phyloP scores from a whole-genome alignment of 2,797 vertebrate species.

The Jordanella pulchra region DNA sequence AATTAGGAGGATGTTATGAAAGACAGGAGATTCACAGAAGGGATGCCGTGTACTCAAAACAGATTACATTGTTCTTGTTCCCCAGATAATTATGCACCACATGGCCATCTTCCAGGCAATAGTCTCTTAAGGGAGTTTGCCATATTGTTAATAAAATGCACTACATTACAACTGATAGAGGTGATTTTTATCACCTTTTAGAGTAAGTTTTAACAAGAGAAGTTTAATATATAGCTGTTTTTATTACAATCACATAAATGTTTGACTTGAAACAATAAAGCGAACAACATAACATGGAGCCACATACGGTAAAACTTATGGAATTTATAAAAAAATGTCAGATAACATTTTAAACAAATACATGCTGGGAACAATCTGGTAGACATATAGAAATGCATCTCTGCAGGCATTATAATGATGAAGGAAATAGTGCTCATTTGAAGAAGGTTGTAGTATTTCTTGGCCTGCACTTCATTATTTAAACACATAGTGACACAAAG shows the following conservation, averaged over 20 bases:
- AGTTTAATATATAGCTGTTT: conserved; percentile 2
- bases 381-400: not conserved
- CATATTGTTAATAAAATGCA: conserved; percentile 49
- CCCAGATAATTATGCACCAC: conserved; percentile 60
- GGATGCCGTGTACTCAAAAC: conserved; percentile 56
- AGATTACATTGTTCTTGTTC: conserved; percentile 71
- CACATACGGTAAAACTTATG: not conserved
- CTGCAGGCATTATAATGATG: not conserved
- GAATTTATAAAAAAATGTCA: not conserved
- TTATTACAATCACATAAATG: not conserved
- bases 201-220: conserved; percentile 22
- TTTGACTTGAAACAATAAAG: not conserved
- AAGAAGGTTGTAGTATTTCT: not conserved
- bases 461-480: not conserved
- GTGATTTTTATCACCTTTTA: conserved; percentile 36
- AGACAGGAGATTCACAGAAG: conserved; percentile 35
- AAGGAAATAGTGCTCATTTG: not conserved
- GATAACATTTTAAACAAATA: too few relatives aligned
- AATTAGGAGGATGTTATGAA: conserved; percentile 3
- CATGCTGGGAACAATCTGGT: not conserved
- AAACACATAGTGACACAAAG: not conserved
- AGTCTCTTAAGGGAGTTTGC: conserved; percentile 31
- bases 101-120: conserved; percentile 49
- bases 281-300: not conserved
- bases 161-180: conserved; percentile 41